phyloP scores from a whole-genome alignment of 2,888 invertebrate genomes.

The Drosophila neoperkinsi region DNA sequence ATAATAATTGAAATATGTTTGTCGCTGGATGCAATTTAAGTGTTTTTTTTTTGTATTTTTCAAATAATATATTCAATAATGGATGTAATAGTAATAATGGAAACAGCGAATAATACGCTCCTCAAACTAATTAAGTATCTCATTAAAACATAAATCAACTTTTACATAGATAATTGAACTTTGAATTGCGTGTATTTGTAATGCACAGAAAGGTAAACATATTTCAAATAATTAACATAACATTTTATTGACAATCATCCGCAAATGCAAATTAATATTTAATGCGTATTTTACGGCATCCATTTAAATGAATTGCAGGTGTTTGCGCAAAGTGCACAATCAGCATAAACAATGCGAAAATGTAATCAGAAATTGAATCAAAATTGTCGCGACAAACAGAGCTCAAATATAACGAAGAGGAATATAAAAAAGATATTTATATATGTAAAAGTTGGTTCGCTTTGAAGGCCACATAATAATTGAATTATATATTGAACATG shows the following conservation, averaged over 20 bases:
- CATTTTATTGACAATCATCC: slow-evolving; percentile 9
- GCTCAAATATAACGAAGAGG: slow-evolving; percentile 1
- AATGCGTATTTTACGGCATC: slow-evolving; percentile 56
- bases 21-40: neutral
- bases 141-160: slow-evolving; percentile 20
- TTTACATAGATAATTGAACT: slow-evolving; percentile 14
- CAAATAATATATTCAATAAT: neutral
- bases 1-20: neutral
- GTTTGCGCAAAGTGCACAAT: slow-evolving; percentile 53
- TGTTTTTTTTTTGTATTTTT: neutral
- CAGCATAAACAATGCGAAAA: slow-evolving; percentile 61
- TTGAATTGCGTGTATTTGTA: slow-evolving; percentile 14
- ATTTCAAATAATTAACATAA: slow-evolving; percentile 30
- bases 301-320: slow-evolving; percentile 64
- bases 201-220: slow-evolving; percentile 10
- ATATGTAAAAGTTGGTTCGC: slow-evolving; percentile 12
- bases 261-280: slow-evolving; percentile 53
- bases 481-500: slow-evolving; percentile 64
- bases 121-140: neutral
- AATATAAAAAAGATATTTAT: neutral
- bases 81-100: neutral
- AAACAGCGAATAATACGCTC: neutral
- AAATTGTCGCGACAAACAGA: slow-evolving; percentile 11
- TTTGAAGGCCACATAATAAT: slow-evolving; percentile 52
- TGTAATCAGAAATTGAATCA: slow-evolving; percentile 46